A percentile compares a stretch with the other conserved stretches of the same genome.
Conservation (phyloP, 2,113 vertebrate genomes). For the Zapus hudsonius region DNA sequence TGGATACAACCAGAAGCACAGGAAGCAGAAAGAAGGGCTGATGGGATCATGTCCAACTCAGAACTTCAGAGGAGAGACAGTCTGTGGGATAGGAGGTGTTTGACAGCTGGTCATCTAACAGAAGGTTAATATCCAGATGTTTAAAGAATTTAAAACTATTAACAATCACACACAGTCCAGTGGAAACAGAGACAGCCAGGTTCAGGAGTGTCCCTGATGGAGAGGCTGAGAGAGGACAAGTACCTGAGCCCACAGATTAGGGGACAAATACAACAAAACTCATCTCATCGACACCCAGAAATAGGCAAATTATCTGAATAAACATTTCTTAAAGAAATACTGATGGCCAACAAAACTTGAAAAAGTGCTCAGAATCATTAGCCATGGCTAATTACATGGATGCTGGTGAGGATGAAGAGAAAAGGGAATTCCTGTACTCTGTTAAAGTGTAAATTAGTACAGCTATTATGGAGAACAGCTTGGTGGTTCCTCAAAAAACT, state of each 20-base stretch:
- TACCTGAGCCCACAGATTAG: background rate
- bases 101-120: background rate
- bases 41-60: background rate
- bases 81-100: background rate
- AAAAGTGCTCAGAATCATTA: background rate
- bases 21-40: background rate
- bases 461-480: background rate
- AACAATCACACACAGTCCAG: no score
- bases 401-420: background rate
- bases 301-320: background rate
- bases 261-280: background rate
- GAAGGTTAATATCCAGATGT: background rate
- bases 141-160: no score
- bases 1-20: background rate
- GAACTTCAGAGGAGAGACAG: background rate
- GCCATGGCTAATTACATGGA: background rate
- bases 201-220: background rate
- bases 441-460: background rate
- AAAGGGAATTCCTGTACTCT: background rate
- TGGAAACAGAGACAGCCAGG: no score
- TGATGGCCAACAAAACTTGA: background rate
- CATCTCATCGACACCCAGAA: background rate
- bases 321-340: background rate
- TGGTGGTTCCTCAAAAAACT: background rate
- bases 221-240: background rate